Conservation (phyloP, 2,888 invertebrate genomes). For the Lasius fuliginosus region DNA sequence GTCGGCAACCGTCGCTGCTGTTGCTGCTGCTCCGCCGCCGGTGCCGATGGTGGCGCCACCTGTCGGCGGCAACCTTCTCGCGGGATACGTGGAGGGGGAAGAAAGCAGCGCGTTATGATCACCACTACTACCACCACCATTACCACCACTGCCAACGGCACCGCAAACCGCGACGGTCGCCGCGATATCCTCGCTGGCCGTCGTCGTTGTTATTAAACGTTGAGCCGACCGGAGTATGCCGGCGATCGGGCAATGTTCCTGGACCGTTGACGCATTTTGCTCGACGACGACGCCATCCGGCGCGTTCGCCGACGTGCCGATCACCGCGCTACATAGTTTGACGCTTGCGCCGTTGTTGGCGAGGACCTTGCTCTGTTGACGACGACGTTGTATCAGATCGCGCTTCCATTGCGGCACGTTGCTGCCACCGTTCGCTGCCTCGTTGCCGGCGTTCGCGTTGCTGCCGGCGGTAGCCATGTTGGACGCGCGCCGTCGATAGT, state of each 20-base stretch:
- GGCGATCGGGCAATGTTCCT: conserved; percentile 57
- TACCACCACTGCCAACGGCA: background rate
- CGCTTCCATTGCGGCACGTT: conserved; percentile 93
- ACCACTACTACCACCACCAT: conserved; percentile 1
- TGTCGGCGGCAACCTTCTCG: conserved; percentile 59
- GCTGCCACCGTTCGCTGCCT: conserved; percentile 61
- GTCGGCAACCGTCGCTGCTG: conserved; percentile 63
- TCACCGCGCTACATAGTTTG: conserved; percentile 77
- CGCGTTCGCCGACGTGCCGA: conserved; percentile 60
- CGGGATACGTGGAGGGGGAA: conserved; percentile 37
- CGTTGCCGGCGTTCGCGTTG: conserved; percentile 69
- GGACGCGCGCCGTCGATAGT: conserved; percentile 65
- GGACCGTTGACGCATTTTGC: conserved; percentile 24
- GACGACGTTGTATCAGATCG: conserved; percentile 92
- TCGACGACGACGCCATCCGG: conserved; percentile 26
- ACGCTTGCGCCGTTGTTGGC: conserved; percentile 79
- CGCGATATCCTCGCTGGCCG: conserved; percentile 5
- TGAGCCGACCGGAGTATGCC: conserved; percentile 3
- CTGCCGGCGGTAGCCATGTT: conserved; percentile 80
- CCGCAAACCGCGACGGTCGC: conserved; percentile 1
- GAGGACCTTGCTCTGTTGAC: conserved; percentile 86
- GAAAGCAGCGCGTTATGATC: conserved; percentile 47
- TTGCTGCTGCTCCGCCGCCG: conserved; percentile 25
- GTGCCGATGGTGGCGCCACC: conserved; percentile 64
- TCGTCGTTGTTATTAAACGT: background rate